Base-by-base conservation (phyloP, 2,113 vertebrate genomes). In the Prionailurus bengalensis region DNA sequence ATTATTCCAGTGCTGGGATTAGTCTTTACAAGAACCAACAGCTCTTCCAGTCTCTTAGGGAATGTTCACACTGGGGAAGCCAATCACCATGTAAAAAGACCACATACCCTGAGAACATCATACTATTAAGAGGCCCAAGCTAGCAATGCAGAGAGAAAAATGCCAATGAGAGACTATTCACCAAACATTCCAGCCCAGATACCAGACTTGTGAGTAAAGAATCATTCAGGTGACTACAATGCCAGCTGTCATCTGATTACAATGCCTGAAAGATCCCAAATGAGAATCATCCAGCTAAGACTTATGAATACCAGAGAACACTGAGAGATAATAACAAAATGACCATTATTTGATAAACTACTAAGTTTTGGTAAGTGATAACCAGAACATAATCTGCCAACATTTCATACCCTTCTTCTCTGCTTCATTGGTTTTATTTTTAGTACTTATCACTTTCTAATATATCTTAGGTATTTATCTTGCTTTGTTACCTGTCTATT, bases 391-490 rank as follows among this genome's bases (percentile, higher is more conserved):
- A 84, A 93, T 39, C 25, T 81, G 31, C 25, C 15, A 70, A 70
- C 33, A 71, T 90, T 79, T 90, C 53, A 9, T 70, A 45, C 25
- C 9, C 19, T 39, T 53, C 15, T 71, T 78, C 9, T 33, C 36
- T 68, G 70, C n/a, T 79, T 86, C 7, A 85, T 70, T 84, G 25
- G 65, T 82, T 42, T 36, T 15, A 42, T 91, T 83, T 78, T 96
- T 29, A 66, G 78, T 10, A 90, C 31, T 79, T 96, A 36, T 11
- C 61, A 84, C 31, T 88, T 87, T 80, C 65, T 82, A 96, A 66
- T 65, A 70, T 42, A 82, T 68, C 82, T 96, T 76, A 36, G 7
- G 66, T 76, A 80, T 31, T 88, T 87, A 53, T 70, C 48, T 70
- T 78, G 14, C 45, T 70, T 42, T 78, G 39, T 70, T 92, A 92